Base-by-base conservation (phyloP, 2,113 vertebrate genomes). In the Falco punctatus region DNA sequence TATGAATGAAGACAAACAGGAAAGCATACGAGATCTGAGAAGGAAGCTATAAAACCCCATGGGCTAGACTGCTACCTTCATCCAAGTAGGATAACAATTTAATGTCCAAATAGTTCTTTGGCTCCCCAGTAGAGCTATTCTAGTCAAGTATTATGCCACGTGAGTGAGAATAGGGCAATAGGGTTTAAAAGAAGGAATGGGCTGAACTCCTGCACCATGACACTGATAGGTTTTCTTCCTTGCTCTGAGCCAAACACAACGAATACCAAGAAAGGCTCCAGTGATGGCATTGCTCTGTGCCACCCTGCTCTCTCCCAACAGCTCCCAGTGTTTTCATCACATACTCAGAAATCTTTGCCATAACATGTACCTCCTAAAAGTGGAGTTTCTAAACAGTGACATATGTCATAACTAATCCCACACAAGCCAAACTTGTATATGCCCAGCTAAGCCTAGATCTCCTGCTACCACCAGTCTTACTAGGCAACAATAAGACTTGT, bases 1-100 rank as follows among this genome's bases (percentile, higher is more conserved):
- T 96, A 96, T 91, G 93, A 96, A 89, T 59, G 89, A 96, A 94
- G 93, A 91, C 94, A 96, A 96, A 91, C 77, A 94, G 95, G 95
- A 97, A 96, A 96, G 69, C 72, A 91, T 71, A 86, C 77, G 86
- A 81, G 93, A 88, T 92, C 77, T 83, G 83, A 95, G 93, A 91
- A 96, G 95, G 95, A 96, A 96, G 83, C 86, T 86, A 91, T 95
- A 96, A 96, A 96, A 79, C 90, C 86, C 93, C 8, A 1, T 93
- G 96, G 94, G 88, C 77, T 92, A 94, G 86, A 73, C 66, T 86
- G 73, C 84, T 96, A 79, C 88, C 65, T 95, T 93, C 84, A 85
- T 95, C 94, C 96, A 96, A 97, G 61, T 18, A 86, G 88, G 69
- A 91, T 84, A 94, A 81, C 61, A 91, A 52, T 87, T 94, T 81